Evolutionary conservation across 2,888 invertebrate genomes (phyloP), one percentile per base, ranked within the genome.

Genomic region (Marronus borbonicus): DNA sequence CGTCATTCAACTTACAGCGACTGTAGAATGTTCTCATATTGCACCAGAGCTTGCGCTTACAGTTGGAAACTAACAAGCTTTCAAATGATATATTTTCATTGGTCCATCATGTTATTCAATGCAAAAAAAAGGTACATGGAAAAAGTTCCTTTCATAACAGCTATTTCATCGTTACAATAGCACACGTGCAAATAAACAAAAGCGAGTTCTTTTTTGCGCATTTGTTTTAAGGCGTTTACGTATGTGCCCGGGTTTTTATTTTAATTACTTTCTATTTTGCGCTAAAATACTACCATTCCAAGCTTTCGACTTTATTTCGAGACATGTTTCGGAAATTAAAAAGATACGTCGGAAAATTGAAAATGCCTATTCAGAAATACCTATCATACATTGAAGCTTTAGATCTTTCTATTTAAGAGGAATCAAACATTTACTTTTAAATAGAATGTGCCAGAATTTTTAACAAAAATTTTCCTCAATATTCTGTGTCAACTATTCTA

Each of bases 231-330:
- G 14, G 39, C 31, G 39, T 49, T 64, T 76, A 28, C 62, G 24
- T 20, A n/a, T 24, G 14, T 44, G 12, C 8, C 12, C 44, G 28
- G 3, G 65, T 65, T 39, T 65, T n/a, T 8, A 39, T 28, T 8
- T 65, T 36, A 44, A 62, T 65, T 65, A 65, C 31, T n/a, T 65
- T n/a, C 4, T 10, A 4, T 31, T 10, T 24, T 31, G 10, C 28
- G 10, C 14, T 66, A 66, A 36, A 24, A 20, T 68, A n/a, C 7
- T 68, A n/a, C n/a, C 44, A 39, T 12, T 68, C 90, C 84, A 89
- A 90, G 86, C 91, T 90, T 20, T 89, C 88, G 74, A 87, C 85
- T 8, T 88, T 86, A 1, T 90, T 88, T 58, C 87, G 88, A 4
- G 91, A 91, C 12, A 44, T 44, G 8, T 12, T 44, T 44, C 12